phyloP scores from a whole-genome alignment of 2,797 vertebrate species.

The Heterohyrax brucei region DNA sequence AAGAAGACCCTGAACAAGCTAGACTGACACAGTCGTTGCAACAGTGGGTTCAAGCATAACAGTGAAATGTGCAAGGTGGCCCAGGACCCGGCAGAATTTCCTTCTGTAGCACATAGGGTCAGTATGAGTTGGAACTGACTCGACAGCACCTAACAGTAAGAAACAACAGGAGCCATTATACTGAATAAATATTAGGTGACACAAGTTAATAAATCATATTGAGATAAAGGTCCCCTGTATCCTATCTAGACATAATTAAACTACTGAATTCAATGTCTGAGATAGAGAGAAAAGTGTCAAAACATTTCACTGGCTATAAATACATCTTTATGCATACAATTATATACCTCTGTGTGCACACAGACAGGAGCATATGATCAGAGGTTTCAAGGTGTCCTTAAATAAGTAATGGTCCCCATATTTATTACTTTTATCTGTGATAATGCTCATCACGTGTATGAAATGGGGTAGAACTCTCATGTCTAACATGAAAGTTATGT shows the following conservation, averaged over 20 bases:
- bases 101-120: too few relatives aligned
- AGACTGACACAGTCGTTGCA: too few relatives aligned
- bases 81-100: too few relatives aligned
- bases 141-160: too few relatives aligned
- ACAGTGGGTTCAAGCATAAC: too few relatives aligned
- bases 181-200: not conserved
- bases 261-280: not conserved
- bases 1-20: too few relatives aligned
- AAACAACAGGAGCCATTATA: not conserved
- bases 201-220: not conserved
- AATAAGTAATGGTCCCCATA: constrained; percentile 16
- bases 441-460: not conserved
- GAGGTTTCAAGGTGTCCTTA: not conserved
- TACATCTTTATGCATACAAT: not conserved
- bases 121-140: too few relatives aligned
- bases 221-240: not conserved
- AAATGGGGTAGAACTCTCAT: not conserved
- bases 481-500: constrained; percentile 23
- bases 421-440: constrained; percentile 49
- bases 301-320: not conserved
- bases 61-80: too few relatives aligned
- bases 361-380: not conserved
- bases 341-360: not conserved
- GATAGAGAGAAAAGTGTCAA: constrained; percentile 6
- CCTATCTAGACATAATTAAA: not conserved